These are phyloP conservation scores for Orientallactaga sibirica DNA, from an alignment of 2,797 vertebrate genomes.

Conservation along the genomic window DNA sequence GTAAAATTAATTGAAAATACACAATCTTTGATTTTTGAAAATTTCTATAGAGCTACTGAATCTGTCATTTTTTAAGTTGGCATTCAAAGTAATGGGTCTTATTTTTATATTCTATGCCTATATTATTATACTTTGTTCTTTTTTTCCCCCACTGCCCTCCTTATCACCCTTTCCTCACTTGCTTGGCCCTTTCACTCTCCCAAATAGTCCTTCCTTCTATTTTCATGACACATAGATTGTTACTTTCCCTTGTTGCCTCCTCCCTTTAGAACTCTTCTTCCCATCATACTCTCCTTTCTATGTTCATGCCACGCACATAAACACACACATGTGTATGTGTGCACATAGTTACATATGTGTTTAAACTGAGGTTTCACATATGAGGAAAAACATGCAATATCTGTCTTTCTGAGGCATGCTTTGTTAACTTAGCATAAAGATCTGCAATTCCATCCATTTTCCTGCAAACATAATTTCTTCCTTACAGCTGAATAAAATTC, in stretches of 20 bases:
- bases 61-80: neutral
- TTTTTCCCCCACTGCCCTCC: neutral
- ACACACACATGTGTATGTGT: too few species aligned
- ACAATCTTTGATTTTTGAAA: constrained; percentile 40
- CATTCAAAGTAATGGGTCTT: neutral
- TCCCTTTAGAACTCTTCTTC: neutral
- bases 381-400: neutral
- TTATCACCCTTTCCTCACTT: neutral
- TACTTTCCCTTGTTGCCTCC: neutral
- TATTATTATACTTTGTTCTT: neutral
- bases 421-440: neutral
- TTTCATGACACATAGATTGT: neutral
- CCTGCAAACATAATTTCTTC: neutral
- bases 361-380: neutral
- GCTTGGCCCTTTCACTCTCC: neutral
- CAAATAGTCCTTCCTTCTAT: neutral
- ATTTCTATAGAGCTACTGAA: constrained; percentile 8
- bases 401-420: neutral
- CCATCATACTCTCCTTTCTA: neutral
- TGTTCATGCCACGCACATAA: neutral
- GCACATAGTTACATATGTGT: neutral
- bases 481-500: neutral
- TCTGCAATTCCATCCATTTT: neutral
- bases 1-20: constrained; percentile 40
- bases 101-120: neutral